Conservation (phyloP, 2,797 vertebrate genomes). For the Chelonia mydas region DNA sequence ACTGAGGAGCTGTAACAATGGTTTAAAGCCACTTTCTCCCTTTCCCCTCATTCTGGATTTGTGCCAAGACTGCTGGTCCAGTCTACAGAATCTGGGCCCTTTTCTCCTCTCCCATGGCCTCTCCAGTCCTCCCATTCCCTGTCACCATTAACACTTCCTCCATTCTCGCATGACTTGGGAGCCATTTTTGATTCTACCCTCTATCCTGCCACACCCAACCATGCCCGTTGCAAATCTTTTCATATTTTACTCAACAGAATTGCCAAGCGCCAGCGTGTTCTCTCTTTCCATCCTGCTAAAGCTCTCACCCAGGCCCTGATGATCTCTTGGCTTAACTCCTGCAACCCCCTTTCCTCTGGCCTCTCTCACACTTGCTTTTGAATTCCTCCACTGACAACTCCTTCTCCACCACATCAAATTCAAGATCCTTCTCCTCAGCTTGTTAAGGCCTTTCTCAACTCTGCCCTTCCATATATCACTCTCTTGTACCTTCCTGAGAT, state of each 20-base stretch:
- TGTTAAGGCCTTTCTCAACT: neutral
- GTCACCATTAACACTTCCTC: neutral
- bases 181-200: neutral
- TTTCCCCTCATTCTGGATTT: neutral
- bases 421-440: neutral
- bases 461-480: neutral
- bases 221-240: neutral
- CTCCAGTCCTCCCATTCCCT: neutral
- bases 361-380: neutral
- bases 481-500: neutral
- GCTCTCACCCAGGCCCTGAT: neutral
- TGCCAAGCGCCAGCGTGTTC: neutral
- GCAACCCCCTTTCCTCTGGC: neutral
- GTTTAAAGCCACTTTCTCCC: neutral
- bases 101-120: neutral
- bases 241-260: neutral
- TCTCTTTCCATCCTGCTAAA: neutral
- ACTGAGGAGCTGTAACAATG: neutral
- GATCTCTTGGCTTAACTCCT: neutral
- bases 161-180: fast-evolving
- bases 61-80: neutral
- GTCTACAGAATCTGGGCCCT: neutral
- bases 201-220: neutral
- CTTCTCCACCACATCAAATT: neutral
- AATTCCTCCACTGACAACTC: neutral